phyloP scores from a whole-genome alignment of 1,140 invertebrate species.

The Cephus cinctus region DNA sequence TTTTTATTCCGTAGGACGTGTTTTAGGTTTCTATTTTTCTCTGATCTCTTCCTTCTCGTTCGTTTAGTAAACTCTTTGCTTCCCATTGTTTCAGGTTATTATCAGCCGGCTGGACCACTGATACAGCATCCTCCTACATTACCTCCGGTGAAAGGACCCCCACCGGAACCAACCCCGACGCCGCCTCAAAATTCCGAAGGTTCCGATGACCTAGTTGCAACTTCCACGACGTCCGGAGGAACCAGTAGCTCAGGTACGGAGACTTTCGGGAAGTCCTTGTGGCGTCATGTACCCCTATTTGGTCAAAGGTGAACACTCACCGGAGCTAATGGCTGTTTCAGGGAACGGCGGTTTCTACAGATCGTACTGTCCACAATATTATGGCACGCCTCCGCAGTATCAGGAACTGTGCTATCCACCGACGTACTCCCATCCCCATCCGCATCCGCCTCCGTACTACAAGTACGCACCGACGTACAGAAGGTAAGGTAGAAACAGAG shows the following conservation, averaged over 20 bases:
- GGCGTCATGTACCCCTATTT: too few relatives aligned
- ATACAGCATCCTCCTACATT: constrained; percentile 65
- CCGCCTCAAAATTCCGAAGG: constrained; percentile 55
- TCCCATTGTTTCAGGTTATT: constrained; percentile 69
- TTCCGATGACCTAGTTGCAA: constrained; percentile 52
- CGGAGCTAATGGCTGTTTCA: constrained; percentile 23
- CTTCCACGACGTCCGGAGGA: constrained; percentile 50
- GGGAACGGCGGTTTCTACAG: constrained; percentile 51
- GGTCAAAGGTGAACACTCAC: constrained; percentile 2
- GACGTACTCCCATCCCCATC: constrained; percentile 56
- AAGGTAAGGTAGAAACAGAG: constrained; percentile 33
- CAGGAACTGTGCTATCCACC: constrained; percentile 62
- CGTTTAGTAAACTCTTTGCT: constrained; percentile 19
- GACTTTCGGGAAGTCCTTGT: too few relatives aligned
- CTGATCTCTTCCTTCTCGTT: constrained; percentile 24
- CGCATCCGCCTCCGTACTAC: constrained; percentile 64
- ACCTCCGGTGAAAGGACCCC: constrained; percentile 57
- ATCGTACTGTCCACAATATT: constrained; percentile 54
- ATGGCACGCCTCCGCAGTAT: constrained; percentile 59
- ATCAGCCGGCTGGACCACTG: constrained; percentile 83
- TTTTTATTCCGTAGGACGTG: too few relatives aligned
- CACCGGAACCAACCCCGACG: constrained; percentile 56
- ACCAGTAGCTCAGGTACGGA: constrained; percentile 48
- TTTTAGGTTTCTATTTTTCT: too few relatives aligned
- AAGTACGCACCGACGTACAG: constrained; percentile 63